These are phyloP conservation scores for Chlorocebus sabaeus DNA, from an alignment of 2,113 vertebrate genomes.

Conservation along the genomic window DNA sequence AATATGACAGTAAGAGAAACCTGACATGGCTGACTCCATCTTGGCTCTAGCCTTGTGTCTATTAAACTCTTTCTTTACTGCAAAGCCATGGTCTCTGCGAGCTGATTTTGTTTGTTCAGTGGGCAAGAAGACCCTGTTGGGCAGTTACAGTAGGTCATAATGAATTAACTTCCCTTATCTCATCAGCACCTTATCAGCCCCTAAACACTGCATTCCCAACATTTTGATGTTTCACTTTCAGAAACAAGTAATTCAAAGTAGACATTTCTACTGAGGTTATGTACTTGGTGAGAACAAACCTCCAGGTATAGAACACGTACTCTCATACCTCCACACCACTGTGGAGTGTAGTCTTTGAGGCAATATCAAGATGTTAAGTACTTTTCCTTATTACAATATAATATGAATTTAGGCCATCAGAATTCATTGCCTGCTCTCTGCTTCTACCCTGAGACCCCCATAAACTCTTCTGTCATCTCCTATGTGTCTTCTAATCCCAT, in stretches of 20 bases:
- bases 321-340: background rate
- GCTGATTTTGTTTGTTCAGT: too few species aligned
- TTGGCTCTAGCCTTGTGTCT: too few species aligned
- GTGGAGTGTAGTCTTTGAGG: background rate
- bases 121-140: too few species aligned
- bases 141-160: background rate
- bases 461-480: background rate
- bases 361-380: background rate
- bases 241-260: background rate
- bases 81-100: too few species aligned
- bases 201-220: background rate
- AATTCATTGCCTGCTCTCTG: background rate
- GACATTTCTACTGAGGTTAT: background rate
- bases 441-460: background rate
- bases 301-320: background rate
- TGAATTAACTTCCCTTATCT: background rate
- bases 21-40: too few species aligned
- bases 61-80: too few species aligned
- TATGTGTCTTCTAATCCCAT: rapidly evolving
- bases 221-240: background rate
- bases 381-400: background rate
- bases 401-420: background rate
- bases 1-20: too few species aligned
- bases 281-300: background rate
- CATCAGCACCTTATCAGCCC: background rate